phyloP scores from a whole-genome alignment of 2,113 vertebrate species.

The Dromiciops gliroides region DNA sequence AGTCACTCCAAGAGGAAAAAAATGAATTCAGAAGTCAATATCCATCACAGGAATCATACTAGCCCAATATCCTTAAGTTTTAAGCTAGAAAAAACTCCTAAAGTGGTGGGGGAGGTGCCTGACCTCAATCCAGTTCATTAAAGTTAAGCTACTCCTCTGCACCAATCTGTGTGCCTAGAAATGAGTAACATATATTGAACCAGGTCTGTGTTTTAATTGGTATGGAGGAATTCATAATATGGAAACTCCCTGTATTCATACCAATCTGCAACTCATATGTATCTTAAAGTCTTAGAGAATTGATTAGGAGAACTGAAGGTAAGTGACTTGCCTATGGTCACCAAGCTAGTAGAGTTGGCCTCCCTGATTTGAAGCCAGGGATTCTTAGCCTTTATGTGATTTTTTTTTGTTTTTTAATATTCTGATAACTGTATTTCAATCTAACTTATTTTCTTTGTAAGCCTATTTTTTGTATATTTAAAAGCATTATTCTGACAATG shows the following conservation, averaged over 20 bases:
- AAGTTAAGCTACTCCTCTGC: neutral
- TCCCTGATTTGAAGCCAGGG: no score
- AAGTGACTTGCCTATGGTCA: neutral
- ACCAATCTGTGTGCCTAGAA: neutral
- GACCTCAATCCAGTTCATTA: neutral
- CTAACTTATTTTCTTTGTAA: neutral
- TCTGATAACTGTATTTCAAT: neutral
- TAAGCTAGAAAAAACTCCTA: neutral
- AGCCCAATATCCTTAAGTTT: neutral
- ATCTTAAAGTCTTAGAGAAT: neutral
- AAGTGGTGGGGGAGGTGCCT: neutral
- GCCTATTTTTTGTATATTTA: neutral
- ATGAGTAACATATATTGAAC: neutral
- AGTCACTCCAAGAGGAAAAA: neutral
- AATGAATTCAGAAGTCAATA: neutral
- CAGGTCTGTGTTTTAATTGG: neutral
- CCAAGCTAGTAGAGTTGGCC: neutral
- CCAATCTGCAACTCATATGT: neutral
- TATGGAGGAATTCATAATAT: neutral
- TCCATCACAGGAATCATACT: neutral
- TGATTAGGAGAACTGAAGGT: neutral
- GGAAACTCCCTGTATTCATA: neutral
- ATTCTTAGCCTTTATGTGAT: neutral
- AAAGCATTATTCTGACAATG: neutral
- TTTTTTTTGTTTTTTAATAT: neutral